Evolutionary conservation across 2,113 vertebrate species (phyloP).

Genomic region (Rhombomys opimus): DNA sequence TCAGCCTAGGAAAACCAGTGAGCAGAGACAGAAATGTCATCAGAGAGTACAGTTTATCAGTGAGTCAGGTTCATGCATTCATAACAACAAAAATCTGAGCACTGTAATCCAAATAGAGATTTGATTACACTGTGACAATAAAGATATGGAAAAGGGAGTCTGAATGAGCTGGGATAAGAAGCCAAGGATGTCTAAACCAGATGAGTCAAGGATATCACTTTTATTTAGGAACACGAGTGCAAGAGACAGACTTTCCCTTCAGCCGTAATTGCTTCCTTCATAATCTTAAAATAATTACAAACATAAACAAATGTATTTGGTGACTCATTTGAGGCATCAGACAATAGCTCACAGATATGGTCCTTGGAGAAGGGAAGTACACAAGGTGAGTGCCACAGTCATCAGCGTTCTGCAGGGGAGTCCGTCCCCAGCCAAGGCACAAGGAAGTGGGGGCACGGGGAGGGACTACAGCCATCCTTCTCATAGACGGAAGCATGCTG

Average conservation of each 20-base stretch:
- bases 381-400: neutral
- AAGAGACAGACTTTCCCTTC: neutral
- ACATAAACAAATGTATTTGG: neutral
- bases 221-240: slow-evolving; percentile 33
- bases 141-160: neutral
- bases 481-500: neutral
- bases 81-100: neutral
- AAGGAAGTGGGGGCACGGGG: neutral
- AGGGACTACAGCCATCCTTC: neutral
- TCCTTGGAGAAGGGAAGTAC: neutral
- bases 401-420: neutral
- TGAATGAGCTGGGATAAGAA: neutral
- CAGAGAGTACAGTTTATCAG: neutral
- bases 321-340: neutral
- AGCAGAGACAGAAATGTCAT: neutral
- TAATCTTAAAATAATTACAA: slow-evolving; percentile 5
- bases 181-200: neutral
- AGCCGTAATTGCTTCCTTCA: neutral
- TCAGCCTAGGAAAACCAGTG: neutral
- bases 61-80: neutral
- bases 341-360: neutral
- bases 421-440: neutral
- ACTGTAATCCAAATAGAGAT: neutral
- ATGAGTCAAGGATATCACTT: neutral
- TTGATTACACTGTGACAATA: neutral